Evolutionary conservation across 2,888 invertebrate genomes (phyloP).

Genomic region (Furcula furcula): DNA sequence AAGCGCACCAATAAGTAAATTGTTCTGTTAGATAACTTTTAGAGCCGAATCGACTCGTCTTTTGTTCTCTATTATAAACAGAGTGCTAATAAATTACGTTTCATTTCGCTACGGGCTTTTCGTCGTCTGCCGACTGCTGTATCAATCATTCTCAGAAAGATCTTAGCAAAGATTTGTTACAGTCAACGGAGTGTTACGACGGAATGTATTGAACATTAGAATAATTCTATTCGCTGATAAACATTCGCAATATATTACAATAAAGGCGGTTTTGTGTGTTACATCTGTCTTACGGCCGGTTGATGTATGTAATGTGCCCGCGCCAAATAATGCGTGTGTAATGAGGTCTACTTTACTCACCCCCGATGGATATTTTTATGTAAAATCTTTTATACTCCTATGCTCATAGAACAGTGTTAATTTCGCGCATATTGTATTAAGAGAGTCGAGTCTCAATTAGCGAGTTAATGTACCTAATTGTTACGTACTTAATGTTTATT

Average conservation of each 20-base stretch:
- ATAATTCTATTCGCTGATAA: slow-evolving; percentile 41
- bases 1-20: slow-evolving; percentile 53
- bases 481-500: no score
- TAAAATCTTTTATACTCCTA: no score
- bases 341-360: slow-evolving; percentile 20
- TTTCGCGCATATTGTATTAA: no score
- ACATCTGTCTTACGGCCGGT: slow-evolving; percentile 21
- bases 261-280: slow-evolving; percentile 26
- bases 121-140: slow-evolving; percentile 47
- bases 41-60: slow-evolving; percentile 39
- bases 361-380: slow-evolving; percentile 20
- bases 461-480: no score
- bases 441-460: no score
- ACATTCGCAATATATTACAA: slow-evolving; percentile 38
- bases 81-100: slow-evolving; percentile 61
- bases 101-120: slow-evolving; percentile 50
- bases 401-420: no score
- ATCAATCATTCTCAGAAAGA: slow-evolving; percentile 62
- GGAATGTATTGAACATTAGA: slow-evolving; percentile 44
- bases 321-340: slow-evolving; percentile 19
- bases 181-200: slow-evolving; percentile 46
- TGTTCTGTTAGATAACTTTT: slow-evolving; percentile 49
- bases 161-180: slow-evolving; percentile 63
- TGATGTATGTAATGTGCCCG: slow-evolving; percentile 20
- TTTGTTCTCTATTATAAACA: slow-evolving; percentile 58